phyloP scores from a whole-genome alignment of 2,888 invertebrate species.

The Myathropa florea region DNA sequence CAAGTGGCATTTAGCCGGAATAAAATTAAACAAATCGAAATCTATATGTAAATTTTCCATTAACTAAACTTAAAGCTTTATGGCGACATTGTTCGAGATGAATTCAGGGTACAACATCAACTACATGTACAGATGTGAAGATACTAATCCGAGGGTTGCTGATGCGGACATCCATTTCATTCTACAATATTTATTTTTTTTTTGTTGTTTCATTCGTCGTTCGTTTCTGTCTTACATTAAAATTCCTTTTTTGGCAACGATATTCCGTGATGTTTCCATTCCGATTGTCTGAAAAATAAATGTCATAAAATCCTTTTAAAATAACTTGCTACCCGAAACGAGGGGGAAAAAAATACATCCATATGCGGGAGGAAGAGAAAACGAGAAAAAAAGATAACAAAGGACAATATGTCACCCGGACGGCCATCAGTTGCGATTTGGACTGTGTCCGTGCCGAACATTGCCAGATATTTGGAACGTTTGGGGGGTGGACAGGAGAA shows the following conservation, averaged over 20 bases:
- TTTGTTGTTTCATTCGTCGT: slow-evolving; percentile 4
- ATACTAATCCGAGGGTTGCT: slow-evolving; percentile 69
- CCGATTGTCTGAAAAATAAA: slow-evolving; percentile 70
- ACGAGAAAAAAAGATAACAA: slow-evolving; percentile 48
- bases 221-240: slow-evolving; percentile 37
- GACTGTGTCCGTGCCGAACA: slow-evolving; percentile 63
- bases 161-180: slow-evolving; percentile 43
- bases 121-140: slow-evolving; percentile 63
- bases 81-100: slow-evolving; percentile 52
- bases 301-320: slow-evolving; percentile 72
- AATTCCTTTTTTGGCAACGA: slow-evolving; percentile 64
- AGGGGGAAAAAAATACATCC: slow-evolving; percentile 16
- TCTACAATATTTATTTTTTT: slow-evolving; percentile 22
- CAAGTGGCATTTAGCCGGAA: slow-evolving; percentile 68
- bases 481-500: slow-evolving; percentile 50
- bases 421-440: slow-evolving; percentile 66
- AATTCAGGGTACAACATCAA: slow-evolving; percentile 42
- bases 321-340: slow-evolving; percentile 58
- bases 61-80: slow-evolving; percentile 59
- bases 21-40: slow-evolving; percentile 71
- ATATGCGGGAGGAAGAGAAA: neutral
- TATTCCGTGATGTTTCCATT: slow-evolving; percentile 68
- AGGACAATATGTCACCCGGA: slow-evolving; percentile 71
- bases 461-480: slow-evolving; percentile 26
- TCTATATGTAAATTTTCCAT: slow-evolving; percentile 69